A percentile compares a stretch with the other conserved stretches of the same genome.
phyloP scores from a whole-genome alignment of 2,797 vertebrate genomes.

The Orestias chungarensis region DNA sequence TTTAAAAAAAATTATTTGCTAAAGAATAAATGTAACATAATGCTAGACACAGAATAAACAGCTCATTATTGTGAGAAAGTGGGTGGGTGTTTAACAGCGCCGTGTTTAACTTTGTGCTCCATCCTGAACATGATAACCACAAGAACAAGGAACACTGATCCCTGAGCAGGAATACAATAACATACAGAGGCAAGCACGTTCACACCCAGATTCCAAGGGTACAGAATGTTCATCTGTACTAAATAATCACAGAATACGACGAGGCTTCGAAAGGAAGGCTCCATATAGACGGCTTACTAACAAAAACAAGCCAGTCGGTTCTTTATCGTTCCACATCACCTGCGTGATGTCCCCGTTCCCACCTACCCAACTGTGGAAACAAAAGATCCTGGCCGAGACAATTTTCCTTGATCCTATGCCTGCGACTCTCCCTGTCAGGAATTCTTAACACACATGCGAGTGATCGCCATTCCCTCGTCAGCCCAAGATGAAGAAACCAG shows the following conservation, averaged over 20 bases:
- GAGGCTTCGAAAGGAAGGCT: slow-evolving; percentile 19
- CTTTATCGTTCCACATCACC: slow-evolving; percentile 67
- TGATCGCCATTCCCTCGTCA: slow-evolving; percentile 52
- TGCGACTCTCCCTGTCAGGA: slow-evolving; percentile 53
- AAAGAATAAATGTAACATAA: slow-evolving; percentile 25
- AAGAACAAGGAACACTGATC: slow-evolving; percentile 32
- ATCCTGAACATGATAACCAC: slow-evolving; percentile 14
- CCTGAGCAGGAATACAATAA: slow-evolving; percentile 35
- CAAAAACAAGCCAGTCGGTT: slow-evolving; percentile 59
- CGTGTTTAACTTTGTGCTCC: slow-evolving; percentile 36
- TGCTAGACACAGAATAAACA: slow-evolving; percentile 18
- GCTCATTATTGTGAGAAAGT: slow-evolving; percentile 14
- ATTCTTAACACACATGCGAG: slow-evolving; percentile 60
- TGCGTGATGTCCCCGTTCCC: slow-evolving; percentile 57
- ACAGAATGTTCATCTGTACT: slow-evolving; percentile 23
- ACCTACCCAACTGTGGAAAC: slow-evolving; percentile 71
- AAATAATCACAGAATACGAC: slow-evolving; percentile 22
- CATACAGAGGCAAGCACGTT: slow-evolving; percentile 37
- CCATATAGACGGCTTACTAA: slow-evolving; percentile 46
- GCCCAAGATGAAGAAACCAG: slow-evolving; percentile 42
- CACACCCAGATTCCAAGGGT: slow-evolving; percentile 24
- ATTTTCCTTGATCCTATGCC: slow-evolving; percentile 59
- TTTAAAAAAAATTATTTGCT: slow-evolving; percentile 36
- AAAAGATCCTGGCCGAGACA: slow-evolving; percentile 63
- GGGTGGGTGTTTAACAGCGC: slow-evolving; percentile 24